phyloP scores from a whole-genome alignment of 2,888 invertebrate species.

The Protodeltote pygarga region DNA sequence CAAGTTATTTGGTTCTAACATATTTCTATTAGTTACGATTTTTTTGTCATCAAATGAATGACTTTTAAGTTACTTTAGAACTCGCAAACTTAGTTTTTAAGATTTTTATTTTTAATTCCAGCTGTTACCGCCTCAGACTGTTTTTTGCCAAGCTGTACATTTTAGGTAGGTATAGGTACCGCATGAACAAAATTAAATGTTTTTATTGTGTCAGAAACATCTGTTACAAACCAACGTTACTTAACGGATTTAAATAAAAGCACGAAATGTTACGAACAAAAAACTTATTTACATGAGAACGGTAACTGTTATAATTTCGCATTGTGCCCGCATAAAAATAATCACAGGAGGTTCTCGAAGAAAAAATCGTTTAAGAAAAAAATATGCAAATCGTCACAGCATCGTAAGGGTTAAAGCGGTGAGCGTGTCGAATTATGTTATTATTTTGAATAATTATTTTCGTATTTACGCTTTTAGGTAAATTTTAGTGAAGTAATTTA shows the following conservation, averaged over 20 bases:
- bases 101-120: no score
- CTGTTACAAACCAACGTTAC: constrained; percentile 51
- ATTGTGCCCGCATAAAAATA: constrained; percentile 69
- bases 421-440: constrained; percentile 55
- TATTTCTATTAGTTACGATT: no score
- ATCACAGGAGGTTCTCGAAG: constrained; percentile 63
- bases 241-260: constrained; percentile 57
- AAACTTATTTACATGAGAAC: constrained; percentile 80
- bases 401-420: constrained; percentile 57
- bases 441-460: constrained; percentile 53
- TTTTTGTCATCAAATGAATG: no score
- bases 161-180: no score
- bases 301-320: constrained; percentile 71
- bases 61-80: no score
- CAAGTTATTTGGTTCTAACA: no score
- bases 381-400: constrained; percentile 55
- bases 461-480: constrained; percentile 37
- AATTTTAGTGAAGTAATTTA: not conserved
- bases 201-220: constrained; percentile 55
- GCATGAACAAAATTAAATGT: constrained; percentile 34
- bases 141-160: no score
- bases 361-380: constrained; percentile 69
- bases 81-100: no score
- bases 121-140: no score
- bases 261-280: constrained; percentile 58